phyloP scores from a whole-genome alignment of 2,113 vertebrate genomes.

The Chelonoidis abingdonii region DNA sequence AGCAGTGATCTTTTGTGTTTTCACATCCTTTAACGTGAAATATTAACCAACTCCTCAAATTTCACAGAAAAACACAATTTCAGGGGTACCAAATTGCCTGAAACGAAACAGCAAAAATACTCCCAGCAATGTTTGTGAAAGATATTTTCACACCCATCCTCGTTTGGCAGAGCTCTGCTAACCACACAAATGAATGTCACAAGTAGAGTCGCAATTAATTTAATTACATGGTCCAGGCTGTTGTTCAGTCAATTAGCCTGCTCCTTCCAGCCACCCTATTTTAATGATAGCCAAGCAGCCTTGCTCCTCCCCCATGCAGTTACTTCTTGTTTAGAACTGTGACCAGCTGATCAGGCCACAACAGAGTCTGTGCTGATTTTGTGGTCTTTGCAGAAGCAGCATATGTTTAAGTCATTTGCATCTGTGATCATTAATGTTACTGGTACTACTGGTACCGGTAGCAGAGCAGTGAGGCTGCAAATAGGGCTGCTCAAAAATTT shows the following conservation, averaged over 20 bases:
- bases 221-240: constrained; percentile 30
- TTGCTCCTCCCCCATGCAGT: not conserved
- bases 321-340: not conserved
- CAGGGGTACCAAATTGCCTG: not conserved
- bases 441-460: not conserved
- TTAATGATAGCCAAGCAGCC: constrained; percentile 56
- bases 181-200: constrained; percentile 30
- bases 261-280: constrained; percentile 52
- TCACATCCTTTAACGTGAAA: not conserved
- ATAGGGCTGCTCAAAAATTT: not conserved
- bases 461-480: not conserved
- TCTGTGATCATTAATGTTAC: not conserved
- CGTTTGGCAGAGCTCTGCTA: constrained; percentile 25
- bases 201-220: constrained; percentile 64
- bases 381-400: not conserved
- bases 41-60: constrained; percentile 33
- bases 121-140: not conserved
- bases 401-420: not conserved
- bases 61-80: constrained; percentile 39
- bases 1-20: constrained; percentile 27
- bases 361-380: accelerated
- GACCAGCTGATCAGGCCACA: not conserved
- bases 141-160: constrained; percentile 1
- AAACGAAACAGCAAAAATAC: constrained; percentile 24
- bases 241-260: constrained; percentile 68